Conservation (phyloP, 2,888 invertebrate genomes). For the Polydrusus pterygomalis region DNA sequence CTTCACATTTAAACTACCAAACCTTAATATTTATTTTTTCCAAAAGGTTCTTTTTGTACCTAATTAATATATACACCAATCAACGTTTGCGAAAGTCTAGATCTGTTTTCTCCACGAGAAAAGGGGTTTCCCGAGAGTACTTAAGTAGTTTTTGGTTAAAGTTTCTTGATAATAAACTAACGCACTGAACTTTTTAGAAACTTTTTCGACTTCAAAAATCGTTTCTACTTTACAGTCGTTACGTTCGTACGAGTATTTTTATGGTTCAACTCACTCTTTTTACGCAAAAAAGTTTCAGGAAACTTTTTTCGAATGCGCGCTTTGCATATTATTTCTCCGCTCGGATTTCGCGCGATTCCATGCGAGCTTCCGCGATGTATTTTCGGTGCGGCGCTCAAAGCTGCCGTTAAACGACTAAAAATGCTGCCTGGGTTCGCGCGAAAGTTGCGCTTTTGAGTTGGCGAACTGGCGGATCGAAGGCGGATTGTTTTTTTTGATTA, state of each 20-base stretch:
- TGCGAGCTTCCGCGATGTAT: background rate
- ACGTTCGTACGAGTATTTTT: background rate
- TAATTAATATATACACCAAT: too few species aligned
- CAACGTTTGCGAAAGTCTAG: too few species aligned
- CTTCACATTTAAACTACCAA: too few species aligned
- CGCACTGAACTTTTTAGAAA: too few species aligned
- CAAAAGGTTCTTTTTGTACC: too few species aligned
- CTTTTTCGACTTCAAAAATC: too few species aligned
- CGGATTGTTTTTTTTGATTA: conserved; percentile 22
- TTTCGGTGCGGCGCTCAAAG: conserved; percentile 37
- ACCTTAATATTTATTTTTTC: too few species aligned
- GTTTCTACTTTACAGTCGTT: too few species aligned
- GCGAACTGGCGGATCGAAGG: conserved; percentile 31
- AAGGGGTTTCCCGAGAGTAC: too few species aligned
- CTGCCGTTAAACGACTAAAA: conserved; percentile 45
- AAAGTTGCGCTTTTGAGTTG: conserved; percentile 43
- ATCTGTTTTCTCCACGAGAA: too few species aligned
- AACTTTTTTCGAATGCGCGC: background rate
- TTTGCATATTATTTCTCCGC: background rate
- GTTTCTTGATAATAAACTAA: too few species aligned
- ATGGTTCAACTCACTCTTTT: background rate
- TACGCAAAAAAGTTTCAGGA: background rate
- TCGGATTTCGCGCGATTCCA: background rate
- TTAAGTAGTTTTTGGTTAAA: too few species aligned
- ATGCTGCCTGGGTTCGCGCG: conserved; percentile 30